Evolutionary conservation across 2,113 vertebrate genomes (phyloP), one percentile per base, ranked within the genome.

Genomic region (Engystomops pustulosus): DNA sequence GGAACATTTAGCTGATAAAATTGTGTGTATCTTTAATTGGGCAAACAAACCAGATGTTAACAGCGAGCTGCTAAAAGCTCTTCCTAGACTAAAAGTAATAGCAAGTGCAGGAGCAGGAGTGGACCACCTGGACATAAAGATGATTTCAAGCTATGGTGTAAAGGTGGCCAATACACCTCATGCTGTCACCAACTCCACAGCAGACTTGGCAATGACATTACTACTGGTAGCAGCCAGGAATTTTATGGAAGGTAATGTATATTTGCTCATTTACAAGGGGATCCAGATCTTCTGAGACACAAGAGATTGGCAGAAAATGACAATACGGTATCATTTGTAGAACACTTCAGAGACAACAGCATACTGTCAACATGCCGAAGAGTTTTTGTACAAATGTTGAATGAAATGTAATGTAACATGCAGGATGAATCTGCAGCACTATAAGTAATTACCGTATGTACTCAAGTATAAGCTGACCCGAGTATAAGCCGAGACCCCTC

Each of bases 141-240:
- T 94, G 87, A 90, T 95, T 30, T 87, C 83, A 8, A 90, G 84
- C 67, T 92, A 91, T 17, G 94, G 94, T 0, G 88, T 95, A 47
- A 96, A 93, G 89, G 90, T 95, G 81, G 87, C 93, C 88, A 94
- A 94, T 89, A 95, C 94, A 0, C 95, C 95, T 0, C 86, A 86
- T 0, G 92, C 94, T 0, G 95, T 96, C 72, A 91, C 88, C 0
- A 87, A 88, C 18, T 85, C 94, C 60, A 95, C 93, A 1, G 96
- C 95, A 12, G 94, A 95, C 36, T 87, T 95, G 0, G 95, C 89
- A 25, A 92, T 96, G 93, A 91, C 89, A 51, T 87, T 96, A 81
- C 91, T 96, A 60, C 89, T 97, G 71, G 93, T 94, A 0, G 94
- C 94, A 1, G 95, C 95, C 41, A 90, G 92, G 45, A 94, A 89